These are phyloP conservation scores for Euphonia xanthogaster DNA, from an alignment of 2,797 vertebrate species.

Conservation along the genomic window DNA sequence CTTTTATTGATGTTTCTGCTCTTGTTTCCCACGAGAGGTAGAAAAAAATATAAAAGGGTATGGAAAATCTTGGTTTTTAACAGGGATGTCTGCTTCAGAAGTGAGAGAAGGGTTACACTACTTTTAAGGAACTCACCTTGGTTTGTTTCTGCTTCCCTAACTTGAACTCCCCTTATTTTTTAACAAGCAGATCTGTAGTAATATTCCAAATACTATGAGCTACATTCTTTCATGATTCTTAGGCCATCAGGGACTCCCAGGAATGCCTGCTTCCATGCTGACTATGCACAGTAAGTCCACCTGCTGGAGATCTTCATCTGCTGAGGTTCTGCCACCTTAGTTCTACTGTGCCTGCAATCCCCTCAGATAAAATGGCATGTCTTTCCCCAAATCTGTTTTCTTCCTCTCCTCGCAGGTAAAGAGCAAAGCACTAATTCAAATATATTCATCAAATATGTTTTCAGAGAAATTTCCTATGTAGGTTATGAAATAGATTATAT, in stretches of 20 bases:
- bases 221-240: neutral
- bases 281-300: neutral
- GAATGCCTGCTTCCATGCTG: neutral
- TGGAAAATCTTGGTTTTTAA: neutral
- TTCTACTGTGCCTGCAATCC: neutral
- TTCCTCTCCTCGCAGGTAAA: neutral
- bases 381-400: neutral
- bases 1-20: neutral
- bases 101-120: rapidly evolving
- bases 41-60: neutral
- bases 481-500: neutral
- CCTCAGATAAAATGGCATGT: neutral
- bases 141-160: neutral
- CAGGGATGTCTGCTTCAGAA: neutral
- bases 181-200: neutral
- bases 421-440: neutral
- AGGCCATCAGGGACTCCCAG: neutral
- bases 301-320: neutral
- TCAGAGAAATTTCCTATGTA: neutral
- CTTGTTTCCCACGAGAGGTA: neutral
- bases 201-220: neutral
- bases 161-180: neutral
- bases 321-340: neutral
- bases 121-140: neutral
- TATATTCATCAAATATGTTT: neutral